Evolutionary conservation across 2,888 invertebrate species (phyloP).

Genomic region (Melipona beecheii): DNA sequence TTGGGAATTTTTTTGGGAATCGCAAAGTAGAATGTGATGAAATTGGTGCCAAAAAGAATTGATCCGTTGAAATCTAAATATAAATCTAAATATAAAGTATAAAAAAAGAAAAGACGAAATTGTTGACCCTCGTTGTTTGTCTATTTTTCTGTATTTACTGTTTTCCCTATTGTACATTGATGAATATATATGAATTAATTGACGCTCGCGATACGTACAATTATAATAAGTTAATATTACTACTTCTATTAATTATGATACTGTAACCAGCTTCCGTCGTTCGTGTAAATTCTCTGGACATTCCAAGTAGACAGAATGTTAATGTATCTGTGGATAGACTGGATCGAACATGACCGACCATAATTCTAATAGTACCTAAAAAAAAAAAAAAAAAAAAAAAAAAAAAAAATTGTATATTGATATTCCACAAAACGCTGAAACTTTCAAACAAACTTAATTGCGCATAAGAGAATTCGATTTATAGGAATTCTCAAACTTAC

Average conservation of each 20-base stretch:
- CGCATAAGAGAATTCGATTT: slow-evolving; percentile 32
- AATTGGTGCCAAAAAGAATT: slow-evolving; percentile 57
- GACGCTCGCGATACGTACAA: slow-evolving; percentile 25
- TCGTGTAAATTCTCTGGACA: slow-evolving; percentile 43
- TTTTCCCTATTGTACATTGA: slow-evolving; percentile 30
- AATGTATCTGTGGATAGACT: slow-evolving; percentile 41
- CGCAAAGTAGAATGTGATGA: slow-evolving; percentile 8
- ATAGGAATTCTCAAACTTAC: slow-evolving; percentile 30
- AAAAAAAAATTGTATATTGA: slow-evolving; percentile 2
- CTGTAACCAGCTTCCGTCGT: slow-evolving; percentile 17
- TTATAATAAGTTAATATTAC: slow-evolving; percentile 49
- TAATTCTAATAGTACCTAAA: slow-evolving; percentile 37
- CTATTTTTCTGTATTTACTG: slow-evolving; percentile 32
- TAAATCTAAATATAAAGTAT: neutral
- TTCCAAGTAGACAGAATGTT: slow-evolving; percentile 23
- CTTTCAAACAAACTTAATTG: slow-evolving; percentile 33
- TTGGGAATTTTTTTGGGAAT: slow-evolving; percentile 23
- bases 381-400: slow-evolving; percentile 1
- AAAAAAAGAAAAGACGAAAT: neutral
- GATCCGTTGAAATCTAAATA: slow-evolving; percentile 12
- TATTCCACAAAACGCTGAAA: slow-evolving; percentile 34
- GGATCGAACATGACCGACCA: slow-evolving; percentile 29
- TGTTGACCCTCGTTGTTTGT: slow-evolving; percentile 29
- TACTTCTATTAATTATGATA: slow-evolving; percentile 39
- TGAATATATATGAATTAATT: slow-evolving; percentile 28